Percentiles rank a stretch among this genome's conserved stretches.
Conservation (phyloP, 1,140 invertebrate species). For the Lepidostoma basale region DNA sequence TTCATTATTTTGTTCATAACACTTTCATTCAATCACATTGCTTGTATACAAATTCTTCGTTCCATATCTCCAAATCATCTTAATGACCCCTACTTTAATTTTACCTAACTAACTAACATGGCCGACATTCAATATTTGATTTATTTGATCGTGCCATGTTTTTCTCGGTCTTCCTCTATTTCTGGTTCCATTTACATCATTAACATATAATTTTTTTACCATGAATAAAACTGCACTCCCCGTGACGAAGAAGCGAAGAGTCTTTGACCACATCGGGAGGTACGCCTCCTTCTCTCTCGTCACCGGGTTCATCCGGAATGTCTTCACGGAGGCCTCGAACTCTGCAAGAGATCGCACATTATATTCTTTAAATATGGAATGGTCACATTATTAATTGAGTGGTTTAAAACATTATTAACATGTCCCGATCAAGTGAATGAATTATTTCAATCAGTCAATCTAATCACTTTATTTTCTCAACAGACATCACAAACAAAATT, state of each 20-base stretch:
- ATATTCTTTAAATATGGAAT: too few relatives aligned
- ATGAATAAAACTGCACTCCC: conserved; percentile 85
- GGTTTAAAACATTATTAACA: too few relatives aligned
- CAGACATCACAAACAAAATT: too few relatives aligned
- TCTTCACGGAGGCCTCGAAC: conserved; percentile 85
- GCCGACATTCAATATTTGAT: too few relatives aligned
- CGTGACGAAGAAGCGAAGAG: conserved; percentile 74
- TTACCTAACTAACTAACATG: not conserved
- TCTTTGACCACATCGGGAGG: conserved; percentile 76
- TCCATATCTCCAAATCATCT: too few relatives aligned
- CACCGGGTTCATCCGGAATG: conserved; percentile 85
- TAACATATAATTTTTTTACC: conserved; percentile 64
- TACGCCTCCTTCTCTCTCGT: conserved; percentile 86
- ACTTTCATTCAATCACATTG: too few relatives aligned
- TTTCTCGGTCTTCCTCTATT: too few relatives aligned
- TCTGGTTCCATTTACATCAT: too few relatives aligned
- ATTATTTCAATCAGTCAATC: not conserved
- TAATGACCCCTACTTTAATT: too few relatives aligned
- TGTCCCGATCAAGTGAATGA: not conserved
- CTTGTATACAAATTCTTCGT: too few relatives aligned
- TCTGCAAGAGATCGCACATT: conserved; percentile 57
- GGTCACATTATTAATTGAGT: not conserved
- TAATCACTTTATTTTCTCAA: not conserved
- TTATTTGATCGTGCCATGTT: too few relatives aligned
- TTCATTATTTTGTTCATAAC: too few relatives aligned